Evolutionary conservation across 2,888 invertebrate genomes (phyloP), one percentile per base, ranked within the genome.

Genomic region (Agrilus mali): DNA sequence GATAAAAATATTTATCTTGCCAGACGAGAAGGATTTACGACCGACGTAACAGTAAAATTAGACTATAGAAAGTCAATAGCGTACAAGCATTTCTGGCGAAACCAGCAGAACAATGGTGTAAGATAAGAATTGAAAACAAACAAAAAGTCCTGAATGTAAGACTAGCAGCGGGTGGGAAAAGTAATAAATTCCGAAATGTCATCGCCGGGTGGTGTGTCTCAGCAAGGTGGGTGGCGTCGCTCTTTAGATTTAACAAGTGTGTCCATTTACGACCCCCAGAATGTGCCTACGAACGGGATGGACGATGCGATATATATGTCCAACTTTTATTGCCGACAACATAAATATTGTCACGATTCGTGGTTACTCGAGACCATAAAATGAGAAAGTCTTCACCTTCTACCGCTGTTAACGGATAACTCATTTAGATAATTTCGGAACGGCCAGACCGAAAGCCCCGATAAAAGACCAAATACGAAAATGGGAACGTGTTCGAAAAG

Each of bases 111-210:
- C 54, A 55, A 57, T 53, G 48, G 51, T 27, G 48, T 49, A 47
- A 51, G 53, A 55, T 52, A 50, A 53, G 55, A 55, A 57, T 53
- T 52, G 52, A 57, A 59, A 60, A 58, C 54, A 59, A 59, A 59
- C 57, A 57, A 56, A 55, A 55, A 53, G 51, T 50, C 52, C 52
- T 51, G 55, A 57, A 55, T 57, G 59, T 58, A 53, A 57, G 55
- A 51, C 50, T 47, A 56, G 52, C 61, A 56, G 59, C 60, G 54
- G 60, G 64, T 59, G 61, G 63, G 56, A 54, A 27, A 40, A 48
- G 53, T 41, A 50, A 59, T 64, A 64, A 64, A 64, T 64, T 60
- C 57, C 46, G 47, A 46, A 54, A 45, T 57, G 55, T 57, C 59
- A 56, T 57, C 60, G 60, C 56, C 58, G 56, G 52, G 53, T 50